These are phyloP conservation scores for Eupeodes latifasciatus DNA, from an alignment of 2,888 invertebrate species.

Conservation along the genomic window DNA sequence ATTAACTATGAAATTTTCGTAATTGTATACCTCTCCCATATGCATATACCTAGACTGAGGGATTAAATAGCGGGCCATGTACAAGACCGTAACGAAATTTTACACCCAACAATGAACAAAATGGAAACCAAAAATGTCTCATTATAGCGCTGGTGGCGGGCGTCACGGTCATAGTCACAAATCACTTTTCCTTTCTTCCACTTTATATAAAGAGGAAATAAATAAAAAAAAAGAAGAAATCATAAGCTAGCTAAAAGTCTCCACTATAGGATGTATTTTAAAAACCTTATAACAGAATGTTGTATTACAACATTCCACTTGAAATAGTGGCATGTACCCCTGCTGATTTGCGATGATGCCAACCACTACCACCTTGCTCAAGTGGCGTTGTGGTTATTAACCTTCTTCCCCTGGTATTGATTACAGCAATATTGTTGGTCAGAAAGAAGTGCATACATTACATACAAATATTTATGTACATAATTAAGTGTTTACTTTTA, in stretches of 20 bases:
- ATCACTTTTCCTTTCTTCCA: slow-evolving; percentile 48
- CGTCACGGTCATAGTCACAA: slow-evolving; percentile 50
- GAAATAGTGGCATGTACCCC: not conserved
- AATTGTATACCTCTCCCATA: slow-evolving; percentile 23
- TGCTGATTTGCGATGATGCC: not conserved
- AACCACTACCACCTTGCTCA: not conserved
- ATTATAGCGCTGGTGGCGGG: slow-evolving; percentile 15
- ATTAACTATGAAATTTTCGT: slow-evolving; percentile 33
- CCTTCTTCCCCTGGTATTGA: slow-evolving; percentile 56
- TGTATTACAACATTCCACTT: not conserved
- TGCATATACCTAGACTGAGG: slow-evolving; percentile 1
- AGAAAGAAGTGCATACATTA: not conserved
- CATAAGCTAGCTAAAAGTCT: slow-evolving; percentile 3
- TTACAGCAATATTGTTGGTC: slow-evolving; percentile 34
- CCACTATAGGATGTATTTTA: not conserved
- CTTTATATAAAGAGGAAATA: not conserved
- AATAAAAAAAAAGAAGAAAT: slow-evolving; percentile 2
- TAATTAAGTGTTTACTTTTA: not conserved
- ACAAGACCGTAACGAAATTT: slow-evolving; percentile 40
- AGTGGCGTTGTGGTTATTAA: slow-evolving; percentile 50
- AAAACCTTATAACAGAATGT: not conserved
- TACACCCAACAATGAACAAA: slow-evolving; percentile 40
- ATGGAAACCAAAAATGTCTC: slow-evolving; percentile 42
- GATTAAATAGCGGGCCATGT: slow-evolving; percentile 23
- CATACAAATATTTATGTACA: not conserved